Evolutionary conservation across 2,888 invertebrate species (phyloP).

Genomic region (Plebejus argus): DNA sequence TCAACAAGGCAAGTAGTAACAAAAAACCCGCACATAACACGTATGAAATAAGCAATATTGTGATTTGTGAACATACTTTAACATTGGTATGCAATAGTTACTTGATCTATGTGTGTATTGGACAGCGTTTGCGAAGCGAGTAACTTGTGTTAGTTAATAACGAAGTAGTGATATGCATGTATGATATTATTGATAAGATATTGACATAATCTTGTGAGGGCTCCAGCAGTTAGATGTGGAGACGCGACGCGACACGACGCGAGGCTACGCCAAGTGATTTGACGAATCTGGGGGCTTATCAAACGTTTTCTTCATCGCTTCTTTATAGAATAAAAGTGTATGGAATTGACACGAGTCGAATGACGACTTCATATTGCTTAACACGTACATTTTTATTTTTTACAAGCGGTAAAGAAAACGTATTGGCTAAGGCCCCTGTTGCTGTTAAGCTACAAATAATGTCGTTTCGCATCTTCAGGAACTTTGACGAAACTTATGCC

Average conservation of each 20-base stretch:
- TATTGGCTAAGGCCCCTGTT: too few species aligned
- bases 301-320: too few species aligned
- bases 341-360: too few species aligned
- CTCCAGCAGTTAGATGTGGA: not conserved
- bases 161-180: constrained; percentile 3
- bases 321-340: too few species aligned
- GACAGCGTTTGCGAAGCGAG: not conserved
- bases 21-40: not conserved
- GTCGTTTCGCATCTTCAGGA: not conserved
- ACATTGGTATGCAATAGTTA: not conserved
- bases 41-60: not conserved
- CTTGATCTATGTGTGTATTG: not conserved
- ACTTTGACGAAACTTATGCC: not conserved
- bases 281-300: not conserved
- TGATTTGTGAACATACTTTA: not conserved
- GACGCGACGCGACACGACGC: not conserved
- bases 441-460: not conserved
- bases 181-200: constrained; percentile 5
- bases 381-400: too few species aligned
- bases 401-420: too few species aligned
- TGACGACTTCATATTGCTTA: too few species aligned
- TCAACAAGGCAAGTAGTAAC: not conserved
- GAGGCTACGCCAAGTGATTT: not conserved
- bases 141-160: not conserved
- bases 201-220: constrained; percentile 5